These are phyloP conservation scores for Tinamus major DNA, from an alignment of 2,797 vertebrate species.

Conservation along the genomic window DNA sequence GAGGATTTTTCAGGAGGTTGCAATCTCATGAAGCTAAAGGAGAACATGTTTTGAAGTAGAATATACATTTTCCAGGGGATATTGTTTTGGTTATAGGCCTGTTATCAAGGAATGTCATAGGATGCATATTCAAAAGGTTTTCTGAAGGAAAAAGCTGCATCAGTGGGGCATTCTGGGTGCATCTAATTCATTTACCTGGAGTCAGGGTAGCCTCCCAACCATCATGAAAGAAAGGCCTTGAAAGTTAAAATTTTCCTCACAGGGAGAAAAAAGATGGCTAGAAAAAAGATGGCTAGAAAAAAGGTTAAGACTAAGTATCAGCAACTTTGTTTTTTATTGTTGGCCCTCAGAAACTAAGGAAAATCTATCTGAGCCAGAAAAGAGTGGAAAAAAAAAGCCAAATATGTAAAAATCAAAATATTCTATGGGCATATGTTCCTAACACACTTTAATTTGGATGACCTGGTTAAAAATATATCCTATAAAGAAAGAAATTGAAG, in stretches of 20 bases:
- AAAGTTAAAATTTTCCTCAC: not conserved
- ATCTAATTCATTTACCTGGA: constrained; percentile 10
- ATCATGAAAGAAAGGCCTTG: not conserved
- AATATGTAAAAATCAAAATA: not conserved
- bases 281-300: not conserved
- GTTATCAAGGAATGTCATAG: constrained; percentile 24
- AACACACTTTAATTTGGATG: not conserved
- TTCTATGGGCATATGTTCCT: not conserved
- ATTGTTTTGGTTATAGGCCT: not conserved
- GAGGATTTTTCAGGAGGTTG: not conserved
- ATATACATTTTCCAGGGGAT: constrained; percentile 29
- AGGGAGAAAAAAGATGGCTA: not conserved
- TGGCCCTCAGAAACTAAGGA: not conserved
- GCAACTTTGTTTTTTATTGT: not conserved
- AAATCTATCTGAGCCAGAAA: not conserved
- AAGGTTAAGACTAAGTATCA: not conserved
- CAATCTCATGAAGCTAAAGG: not conserved
- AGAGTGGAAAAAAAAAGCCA: not conserved
- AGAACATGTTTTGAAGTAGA: not conserved
- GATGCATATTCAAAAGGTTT: constrained; percentile 35
- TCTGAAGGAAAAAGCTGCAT: constrained; percentile 20
- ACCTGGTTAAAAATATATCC: not conserved
- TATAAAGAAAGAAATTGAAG: not conserved
- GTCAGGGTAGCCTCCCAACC: not conserved
- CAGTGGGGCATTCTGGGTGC: not conserved